Base-by-base conservation (phyloP, 2,113 vertebrate genomes). In the Eolophus roseicapilla region DNA sequence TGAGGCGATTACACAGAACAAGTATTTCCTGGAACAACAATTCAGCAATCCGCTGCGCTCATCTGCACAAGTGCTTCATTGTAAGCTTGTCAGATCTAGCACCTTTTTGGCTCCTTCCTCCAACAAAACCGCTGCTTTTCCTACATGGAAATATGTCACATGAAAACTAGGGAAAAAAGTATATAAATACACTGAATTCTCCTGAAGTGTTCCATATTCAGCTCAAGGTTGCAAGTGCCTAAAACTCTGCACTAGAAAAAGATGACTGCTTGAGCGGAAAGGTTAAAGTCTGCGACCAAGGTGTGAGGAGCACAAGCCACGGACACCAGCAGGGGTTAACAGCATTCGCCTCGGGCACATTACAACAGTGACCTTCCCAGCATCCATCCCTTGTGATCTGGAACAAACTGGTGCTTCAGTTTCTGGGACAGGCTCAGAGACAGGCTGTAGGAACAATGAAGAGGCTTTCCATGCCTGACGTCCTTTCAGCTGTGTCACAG, bases 381-480 rank as follows among this genome's bases (percentile, higher is more conserved):
- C 57, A 78, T 20, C 64, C 82, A 44, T 12, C 43, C 73, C 49
- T 24, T 74, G 53, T 74, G 59, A 73, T 29, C n/a, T 63, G 85
- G 68, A 92, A 88, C 43, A 71, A 93, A 39, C 49, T 59, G 60
- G 50, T 16, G 35, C 70, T 78, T 75, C 88, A 83, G 64, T 11
- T n/a, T 21, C 1, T 0, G 47, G 65, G 57, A 69, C 39, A 33
- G 67, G 68, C 79, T 74, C 55, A 62, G 31, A 76, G 25, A 50
- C 15, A 0, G 0, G 17, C 46, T 2, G 16, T 21, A 78, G 57
- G 71, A 85, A 59, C 68, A 78, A 63, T 8, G 46, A 28, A 53
- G 65, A 5, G 25, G 70, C 70, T 85, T 57, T 78, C 46, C 50
- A 23, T 0, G 1, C 13, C 50, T 35, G 55, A 49, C 0, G 0